A percentile compares a stretch with the other conserved stretches of the same genome.
phyloP scores from a whole-genome alignment of 2,797 vertebrate species.

The Cetoscarus ocellatus region DNA sequence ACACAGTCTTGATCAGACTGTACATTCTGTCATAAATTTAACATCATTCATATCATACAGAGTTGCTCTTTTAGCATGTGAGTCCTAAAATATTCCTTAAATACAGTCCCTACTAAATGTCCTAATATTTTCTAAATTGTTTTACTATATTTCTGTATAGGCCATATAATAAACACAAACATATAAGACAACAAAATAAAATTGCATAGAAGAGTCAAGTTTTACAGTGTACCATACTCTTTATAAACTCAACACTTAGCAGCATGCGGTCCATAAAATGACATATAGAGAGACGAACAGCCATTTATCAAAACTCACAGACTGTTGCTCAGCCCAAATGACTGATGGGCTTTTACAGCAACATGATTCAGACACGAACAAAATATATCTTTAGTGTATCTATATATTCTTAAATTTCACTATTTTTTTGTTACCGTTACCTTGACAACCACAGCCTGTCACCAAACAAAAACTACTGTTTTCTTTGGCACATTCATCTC shows the following conservation, averaged over 20 bases:
- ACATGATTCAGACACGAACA: conserved; percentile 24
- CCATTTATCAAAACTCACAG: conserved; percentile 30
- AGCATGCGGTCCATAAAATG: conserved; percentile 49
- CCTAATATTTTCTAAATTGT: conserved; percentile 22
- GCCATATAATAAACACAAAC: conserved; percentile 15
- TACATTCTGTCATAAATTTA: conserved; percentile 47
- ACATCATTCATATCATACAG: conserved; percentile 33
- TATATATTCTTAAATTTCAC: background rate
- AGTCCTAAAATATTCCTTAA: conserved; percentile 34
- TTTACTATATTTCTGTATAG: background rate
- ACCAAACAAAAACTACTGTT: conserved; percentile 3
- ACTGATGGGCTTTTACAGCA: conserved; percentile 1
- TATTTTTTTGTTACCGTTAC: background rate
- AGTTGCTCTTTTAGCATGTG: conserved; percentile 47
- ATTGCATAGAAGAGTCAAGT: conserved; percentile 47
- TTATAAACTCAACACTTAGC: conserved; percentile 37
- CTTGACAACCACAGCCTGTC: background rate
- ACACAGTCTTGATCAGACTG: conserved; percentile 33
- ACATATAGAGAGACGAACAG: conserved; percentile 14
- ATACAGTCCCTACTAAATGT: conserved; percentile 5
- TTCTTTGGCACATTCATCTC: conserved; percentile 31
- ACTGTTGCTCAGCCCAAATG: background rate
- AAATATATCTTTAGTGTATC: background rate
- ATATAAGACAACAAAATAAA: conserved; percentile 8
- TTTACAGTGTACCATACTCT: conserved; percentile 28